phyloP scores from a whole-genome alignment of 2,888 invertebrate genomes.

The Parascotia fuliginaria region DNA sequence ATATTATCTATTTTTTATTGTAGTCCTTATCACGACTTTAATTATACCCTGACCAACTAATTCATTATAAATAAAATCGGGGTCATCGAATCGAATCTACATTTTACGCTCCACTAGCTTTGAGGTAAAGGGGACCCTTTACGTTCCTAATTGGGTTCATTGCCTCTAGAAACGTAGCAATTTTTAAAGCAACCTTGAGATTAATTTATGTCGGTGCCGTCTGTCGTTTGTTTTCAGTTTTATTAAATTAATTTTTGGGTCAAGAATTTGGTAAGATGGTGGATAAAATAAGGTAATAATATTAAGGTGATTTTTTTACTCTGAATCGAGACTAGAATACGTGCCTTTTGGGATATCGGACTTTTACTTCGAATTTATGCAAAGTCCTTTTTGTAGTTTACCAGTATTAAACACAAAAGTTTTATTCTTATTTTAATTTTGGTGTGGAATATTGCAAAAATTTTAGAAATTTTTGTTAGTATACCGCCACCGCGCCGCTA shows the following conservation, averaged over 20 bases:
- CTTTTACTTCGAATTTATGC: too few species aligned
- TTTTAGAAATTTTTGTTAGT: background rate
- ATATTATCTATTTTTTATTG: too few species aligned
- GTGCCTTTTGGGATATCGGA: too few species aligned
- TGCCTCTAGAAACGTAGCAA: conserved; percentile 46
- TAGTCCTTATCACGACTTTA: conserved; percentile 8
- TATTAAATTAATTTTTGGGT: background rate
- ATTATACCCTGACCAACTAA: conserved; percentile 27
- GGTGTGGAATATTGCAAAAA: too few species aligned
- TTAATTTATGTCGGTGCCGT: conserved; percentile 23
- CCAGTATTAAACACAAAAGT: too few species aligned
- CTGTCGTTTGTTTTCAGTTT: conserved; percentile 11
- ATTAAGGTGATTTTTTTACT: too few species aligned
- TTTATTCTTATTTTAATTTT: too few species aligned
- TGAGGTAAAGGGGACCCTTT: conserved; percentile 49
- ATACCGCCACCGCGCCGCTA: too few species aligned
- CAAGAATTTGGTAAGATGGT: too few species aligned
- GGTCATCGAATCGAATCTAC: conserved; percentile 33
- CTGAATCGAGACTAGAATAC: too few species aligned
- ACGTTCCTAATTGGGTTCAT: conserved; percentile 64
- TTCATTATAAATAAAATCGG: conserved; percentile 41
- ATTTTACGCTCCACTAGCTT: conserved; percentile 50
- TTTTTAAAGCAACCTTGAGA: conserved; percentile 47
- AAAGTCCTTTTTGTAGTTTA: too few species aligned
- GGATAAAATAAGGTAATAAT: too few species aligned